phyloP scores from a whole-genome alignment of 2,888 invertebrate genomes.

The Cetonia aurata region DNA sequence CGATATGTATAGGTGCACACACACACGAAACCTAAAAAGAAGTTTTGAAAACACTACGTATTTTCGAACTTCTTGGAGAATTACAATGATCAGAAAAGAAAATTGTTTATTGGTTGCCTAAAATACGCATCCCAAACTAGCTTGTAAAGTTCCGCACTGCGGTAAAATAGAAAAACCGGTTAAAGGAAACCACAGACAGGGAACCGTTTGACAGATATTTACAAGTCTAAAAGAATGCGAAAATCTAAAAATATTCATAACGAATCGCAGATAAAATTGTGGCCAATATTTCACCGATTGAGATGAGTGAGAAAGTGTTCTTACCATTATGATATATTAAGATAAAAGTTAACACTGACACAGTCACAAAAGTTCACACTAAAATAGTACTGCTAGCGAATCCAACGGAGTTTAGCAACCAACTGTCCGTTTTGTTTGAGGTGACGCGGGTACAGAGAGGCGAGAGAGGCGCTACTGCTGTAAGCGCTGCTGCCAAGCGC shows the following conservation, averaged over 20 bases:
- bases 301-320: constrained; percentile 58
- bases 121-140: constrained; percentile 42
- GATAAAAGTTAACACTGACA: constrained; percentile 54
- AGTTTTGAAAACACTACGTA: neutral
- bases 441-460: constrained; percentile 56
- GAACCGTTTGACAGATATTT: constrained; percentile 60
- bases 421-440: constrained; percentile 66
- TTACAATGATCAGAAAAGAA: neutral
- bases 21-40: constrained; percentile 6
- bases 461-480: constrained; percentile 57
- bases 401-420: constrained; percentile 61
- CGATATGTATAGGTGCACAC: constrained; percentile 14
- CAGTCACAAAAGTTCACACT: constrained; percentile 42
- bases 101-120: constrained; percentile 39
- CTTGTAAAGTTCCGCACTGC: constrained; percentile 61
- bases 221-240: constrained; percentile 37
- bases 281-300: neutral
- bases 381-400: constrained; percentile 36
- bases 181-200: constrained; percentile 58
- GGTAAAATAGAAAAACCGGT: constrained; percentile 57
- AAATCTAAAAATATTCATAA: constrained; percentile 41
- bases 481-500: constrained; percentile 65
- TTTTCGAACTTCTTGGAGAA: constrained; percentile 15
- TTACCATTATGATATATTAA: constrained; percentile 66
- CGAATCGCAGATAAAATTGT: constrained; percentile 10